Evolutionary conservation across 2,113 vertebrate genomes (phyloP).

Genomic region (Laticauda laticaudata): DNA sequence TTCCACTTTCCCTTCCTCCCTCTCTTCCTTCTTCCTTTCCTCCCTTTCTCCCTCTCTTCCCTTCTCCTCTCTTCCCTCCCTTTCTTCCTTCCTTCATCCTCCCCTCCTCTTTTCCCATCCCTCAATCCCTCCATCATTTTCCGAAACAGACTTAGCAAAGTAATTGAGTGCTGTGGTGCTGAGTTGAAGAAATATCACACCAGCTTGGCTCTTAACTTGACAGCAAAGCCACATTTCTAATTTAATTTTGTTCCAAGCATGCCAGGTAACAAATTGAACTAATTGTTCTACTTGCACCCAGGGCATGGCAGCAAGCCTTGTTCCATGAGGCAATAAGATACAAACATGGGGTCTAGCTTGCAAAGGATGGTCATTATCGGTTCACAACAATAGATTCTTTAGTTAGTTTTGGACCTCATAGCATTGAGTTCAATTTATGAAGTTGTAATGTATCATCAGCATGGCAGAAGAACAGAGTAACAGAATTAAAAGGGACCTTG

Average conservation of each 20-base stretch:
- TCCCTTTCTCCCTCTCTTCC: too few relatives aligned
- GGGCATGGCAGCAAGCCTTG: slow-evolving; percentile 71
- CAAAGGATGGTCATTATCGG: not conserved
- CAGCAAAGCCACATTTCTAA: slow-evolving; percentile 80
- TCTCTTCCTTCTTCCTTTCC: too few relatives aligned
- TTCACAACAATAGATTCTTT: too few relatives aligned
- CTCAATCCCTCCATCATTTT: slow-evolving; percentile 3
- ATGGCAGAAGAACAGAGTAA: too few relatives aligned
- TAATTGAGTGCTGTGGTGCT: slow-evolving; percentile 78
- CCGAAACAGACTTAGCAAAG: slow-evolving; percentile 71
- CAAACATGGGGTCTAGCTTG: slow-evolving; percentile 22
- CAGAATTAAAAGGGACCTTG: too few relatives aligned
- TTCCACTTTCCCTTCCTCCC: too few relatives aligned
- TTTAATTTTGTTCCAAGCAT: slow-evolving; percentile 78
- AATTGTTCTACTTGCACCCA: slow-evolving; percentile 73
- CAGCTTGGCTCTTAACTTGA: slow-evolving; percentile 79
- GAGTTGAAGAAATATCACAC: slow-evolving; percentile 78
- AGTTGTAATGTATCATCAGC: too few relatives aligned
- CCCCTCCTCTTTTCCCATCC: slow-evolving; percentile 25
- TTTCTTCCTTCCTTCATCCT: not conserved
- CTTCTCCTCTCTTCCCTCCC: too few relatives aligned
- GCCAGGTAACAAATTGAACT: slow-evolving; percentile 78
- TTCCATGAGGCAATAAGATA: slow-evolving; percentile 64
- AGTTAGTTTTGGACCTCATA: too few relatives aligned
- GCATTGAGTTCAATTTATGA: too few relatives aligned